A percentile compares a stretch with the other conserved stretches of the same genome.
Conservation (phyloP, 2,797 vertebrate species). For the Poecilia gillii region DNA sequence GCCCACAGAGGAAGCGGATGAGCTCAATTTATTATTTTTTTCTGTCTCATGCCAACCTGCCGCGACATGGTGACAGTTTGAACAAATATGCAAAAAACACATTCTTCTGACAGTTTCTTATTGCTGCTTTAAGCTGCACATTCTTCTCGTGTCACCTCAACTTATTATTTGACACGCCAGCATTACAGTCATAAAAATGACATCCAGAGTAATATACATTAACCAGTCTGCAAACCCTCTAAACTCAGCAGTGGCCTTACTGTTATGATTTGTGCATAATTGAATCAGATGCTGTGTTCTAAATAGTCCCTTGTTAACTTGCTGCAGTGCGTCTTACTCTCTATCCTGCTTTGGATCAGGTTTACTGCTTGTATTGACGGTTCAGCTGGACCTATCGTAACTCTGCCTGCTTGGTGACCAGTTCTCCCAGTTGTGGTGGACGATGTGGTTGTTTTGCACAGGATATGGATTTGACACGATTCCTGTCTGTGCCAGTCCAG, state of each 20-base stretch:
- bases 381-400: neutral
- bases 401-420: neutral
- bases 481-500: neutral
- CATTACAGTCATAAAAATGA: neutral
- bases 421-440: neutral
- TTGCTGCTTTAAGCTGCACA: neutral
- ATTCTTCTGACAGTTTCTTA: too few species aligned
- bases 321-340: neutral
- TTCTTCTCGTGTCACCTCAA: neutral
- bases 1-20: too few species aligned
- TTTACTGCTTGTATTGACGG: neutral
- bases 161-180: neutral
- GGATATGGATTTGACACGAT: neutral
- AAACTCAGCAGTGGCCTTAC: neutral
- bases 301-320: neutral
- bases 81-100: too few species aligned
- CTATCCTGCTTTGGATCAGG: neutral
- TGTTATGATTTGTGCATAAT: neutral
- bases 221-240: neutral
- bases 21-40: too few species aligned
- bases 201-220: neutral
- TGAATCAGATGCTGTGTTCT: neutral
- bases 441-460: neutral
- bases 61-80: too few species aligned
- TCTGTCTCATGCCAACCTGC: too few species aligned